phyloP scores from a whole-genome alignment of 2,797 vertebrate species.

The Enteromius mattozi region DNA sequence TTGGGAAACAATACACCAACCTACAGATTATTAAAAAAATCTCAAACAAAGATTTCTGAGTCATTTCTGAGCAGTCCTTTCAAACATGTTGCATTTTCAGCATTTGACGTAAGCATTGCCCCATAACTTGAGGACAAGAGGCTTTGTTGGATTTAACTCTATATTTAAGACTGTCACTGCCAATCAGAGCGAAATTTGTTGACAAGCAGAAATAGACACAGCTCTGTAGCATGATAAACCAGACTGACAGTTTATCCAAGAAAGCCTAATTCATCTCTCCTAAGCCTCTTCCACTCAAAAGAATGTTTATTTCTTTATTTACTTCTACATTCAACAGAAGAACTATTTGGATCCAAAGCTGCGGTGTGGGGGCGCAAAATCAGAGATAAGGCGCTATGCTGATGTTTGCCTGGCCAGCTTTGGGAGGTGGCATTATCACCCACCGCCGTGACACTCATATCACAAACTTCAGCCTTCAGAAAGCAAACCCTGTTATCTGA shows the following conservation, averaged over 20 bases:
- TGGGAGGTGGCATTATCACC: constrained; percentile 12
- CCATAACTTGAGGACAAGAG: constrained; percentile 29
- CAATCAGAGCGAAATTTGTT: constrained; percentile 51
- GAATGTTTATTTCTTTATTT: constrained; percentile 41
- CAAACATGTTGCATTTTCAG: constrained; percentile 26
- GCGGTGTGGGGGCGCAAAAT: constrained; percentile 37
- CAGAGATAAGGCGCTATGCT: constrained; percentile 52
- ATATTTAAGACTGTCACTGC: constrained; percentile 55
- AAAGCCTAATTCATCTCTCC: constrained; percentile 36
- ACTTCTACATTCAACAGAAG: constrained; percentile 34
- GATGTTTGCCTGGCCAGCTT: constrained; percentile 55
- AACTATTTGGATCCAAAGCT: constrained; percentile 47
- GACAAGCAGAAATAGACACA: constrained; percentile 56
- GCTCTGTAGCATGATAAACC: constrained; percentile 46
- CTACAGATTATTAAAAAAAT: constrained; percentile 1
- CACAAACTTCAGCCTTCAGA: constrained; percentile 37
- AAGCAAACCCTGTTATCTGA: constrained; percentile 34
- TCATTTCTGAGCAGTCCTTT: neutral
- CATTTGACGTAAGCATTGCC: constrained; percentile 7
- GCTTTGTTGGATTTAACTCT: constrained; percentile 47
- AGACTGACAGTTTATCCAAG: constrained; percentile 48
- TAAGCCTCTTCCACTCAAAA: constrained; percentile 48
- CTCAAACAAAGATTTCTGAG: neutral
- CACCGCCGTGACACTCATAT: constrained; percentile 37
- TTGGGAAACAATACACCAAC: constrained; percentile 13